Evolutionary conservation across 2,797 vertebrate species (phyloP), one percentile per base, ranked within the genome.

Genomic region (Brachyalestes nurse): DNA sequence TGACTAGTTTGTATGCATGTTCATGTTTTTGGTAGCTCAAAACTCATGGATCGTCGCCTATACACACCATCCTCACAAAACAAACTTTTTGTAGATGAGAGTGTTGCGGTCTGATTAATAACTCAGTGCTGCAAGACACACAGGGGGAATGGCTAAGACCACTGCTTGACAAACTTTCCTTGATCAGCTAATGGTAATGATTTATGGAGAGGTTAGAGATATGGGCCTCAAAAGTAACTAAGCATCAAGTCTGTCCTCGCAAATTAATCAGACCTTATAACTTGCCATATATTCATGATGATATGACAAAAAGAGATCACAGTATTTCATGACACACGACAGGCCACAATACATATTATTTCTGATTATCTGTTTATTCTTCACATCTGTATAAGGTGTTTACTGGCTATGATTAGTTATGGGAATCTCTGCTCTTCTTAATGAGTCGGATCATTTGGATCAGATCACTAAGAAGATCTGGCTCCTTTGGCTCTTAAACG

Each of bases 131-230:
- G 61, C 65, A 82, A 40, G 80, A 84, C 72, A 51, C 67, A 19
- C n/a, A n/a, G 6, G 42, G 45, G 42, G 25, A 78, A 58, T 13
- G 7, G 69, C 51, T 69, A 73, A 72, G 51, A 40, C 12, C 71
- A 25, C 62, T 6, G 14, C 73, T 73, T 19, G 55, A 72, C 57
- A 73, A 76, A 82, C 77, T 75, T 77, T 78, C 53, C 57, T 67
- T 75, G 76, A 79, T 80, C 80, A 80, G 65, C 65, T 71, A 84
- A 82, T 55, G 64, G 67, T 45, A 60, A 28, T 12, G 45, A 67
- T 60, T 82, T 71, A 38, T 72, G 49, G 57, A 78, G 65, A 77
- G 75, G 75, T 70, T 78, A 74, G 53, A 79, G 70, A 77, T 78
- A 80, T 23, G 23, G 74, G 66, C 28, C 17, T 61, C 19, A 21